Base-by-base conservation (phyloP, 2,888 invertebrate species). In the Eupelmus urozonus region DNA sequence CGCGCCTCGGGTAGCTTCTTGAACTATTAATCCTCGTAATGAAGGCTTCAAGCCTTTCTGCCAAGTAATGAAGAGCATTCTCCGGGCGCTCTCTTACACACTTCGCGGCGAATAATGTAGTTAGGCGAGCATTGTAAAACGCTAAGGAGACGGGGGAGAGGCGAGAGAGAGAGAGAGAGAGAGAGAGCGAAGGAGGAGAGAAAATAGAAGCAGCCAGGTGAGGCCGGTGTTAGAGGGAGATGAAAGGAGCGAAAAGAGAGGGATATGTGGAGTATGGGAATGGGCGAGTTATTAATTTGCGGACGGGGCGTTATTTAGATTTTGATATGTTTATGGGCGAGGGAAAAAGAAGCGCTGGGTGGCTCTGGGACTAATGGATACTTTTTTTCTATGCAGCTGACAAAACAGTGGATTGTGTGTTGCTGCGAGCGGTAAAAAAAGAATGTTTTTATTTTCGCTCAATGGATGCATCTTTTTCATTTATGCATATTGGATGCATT, bases 21-120 rank as follows among this genome's bases (percentile, higher is more conserved):
- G 71, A 82, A 82, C 82, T 82, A 84, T 84, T 84, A 84, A 84
- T 84, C 82, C 80, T 77, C 77, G 79, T 84, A 83, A 83, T 83
- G 82, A 84, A 83, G 81, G 80, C 81, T 84, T 83, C 80, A 82
- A 79, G 80, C 79, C 82, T 82, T 82, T 81, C 77, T 76, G 75
- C 72, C 79, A 60, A 77, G 82, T 84, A 83, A 84, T 81, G 83
- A 84, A 82, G 82, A 80, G 81, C 82, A 83, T 84, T 84, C 82
- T 83, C 81, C 79, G 79, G 62, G 63, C 69, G 65, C 74, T 71
- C 51, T n/a, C n/a, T n/a, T n/a, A n/a, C n/a, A n/a, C n/a, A 45
- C 69, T 59, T 55, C 66, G 63, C 40, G 70, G 70, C 74, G 65
- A 73, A 74, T 78, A 74, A 76, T 79, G 69, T 77, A 76, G 73